These are phyloP conservation scores for Erannis defoliaria DNA, from an alignment of 2,888 invertebrate genomes.

Conservation along the genomic window DNA sequence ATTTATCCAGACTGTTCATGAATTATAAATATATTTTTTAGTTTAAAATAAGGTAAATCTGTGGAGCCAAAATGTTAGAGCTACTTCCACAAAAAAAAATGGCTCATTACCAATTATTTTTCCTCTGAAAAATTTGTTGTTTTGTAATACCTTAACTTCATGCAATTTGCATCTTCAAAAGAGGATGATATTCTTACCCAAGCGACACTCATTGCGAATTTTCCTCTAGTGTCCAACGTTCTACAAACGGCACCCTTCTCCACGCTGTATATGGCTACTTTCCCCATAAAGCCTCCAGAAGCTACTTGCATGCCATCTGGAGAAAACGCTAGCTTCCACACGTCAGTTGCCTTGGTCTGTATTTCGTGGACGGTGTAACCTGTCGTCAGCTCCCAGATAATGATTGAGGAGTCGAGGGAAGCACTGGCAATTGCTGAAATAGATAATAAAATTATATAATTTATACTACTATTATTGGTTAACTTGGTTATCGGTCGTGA, in stretches of 20 bases:
- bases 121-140: no score
- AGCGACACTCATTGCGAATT: constrained; percentile 96
- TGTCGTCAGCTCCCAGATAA: constrained; percentile 95
- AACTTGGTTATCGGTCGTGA: no score
- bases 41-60: no score
- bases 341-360: constrained; percentile 94
- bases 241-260: constrained; percentile 93
- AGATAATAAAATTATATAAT: no score
- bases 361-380: constrained; percentile 94
- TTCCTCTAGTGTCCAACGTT: constrained; percentile 96
- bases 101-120: no score
- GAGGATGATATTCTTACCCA: constrained; percentile 90
- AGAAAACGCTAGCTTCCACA: constrained; percentile 98
- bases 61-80: no score
- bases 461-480: no score
- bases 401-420: constrained; percentile 95
- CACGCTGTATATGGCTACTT: constrained; percentile 94
- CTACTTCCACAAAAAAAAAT: no score
- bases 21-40: no score
- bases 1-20: no score
- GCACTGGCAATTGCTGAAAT: constrained; percentile 93
- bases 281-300: constrained; percentile 96
- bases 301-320: constrained; percentile 95
- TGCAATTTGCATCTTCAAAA: no score
- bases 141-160: no score